phyloP scores from a whole-genome alignment of 2,888 invertebrate genomes.

The Dyspetes luteomarginatus region DNA sequence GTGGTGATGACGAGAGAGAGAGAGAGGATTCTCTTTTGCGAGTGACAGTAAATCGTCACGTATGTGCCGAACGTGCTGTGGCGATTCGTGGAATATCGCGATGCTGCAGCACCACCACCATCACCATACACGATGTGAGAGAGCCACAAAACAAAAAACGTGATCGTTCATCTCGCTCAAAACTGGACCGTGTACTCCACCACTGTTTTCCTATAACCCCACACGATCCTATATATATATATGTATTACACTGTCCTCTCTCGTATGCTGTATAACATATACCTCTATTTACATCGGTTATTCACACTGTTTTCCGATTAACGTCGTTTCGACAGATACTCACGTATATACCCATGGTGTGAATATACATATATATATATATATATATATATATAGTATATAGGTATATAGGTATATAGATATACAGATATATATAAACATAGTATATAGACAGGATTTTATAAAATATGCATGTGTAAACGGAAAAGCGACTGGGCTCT shows the following conservation, averaged over 20 bases:
- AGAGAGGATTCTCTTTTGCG: not conserved
- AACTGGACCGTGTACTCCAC: not conserved
- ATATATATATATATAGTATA: not conserved
- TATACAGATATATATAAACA: not conserved
- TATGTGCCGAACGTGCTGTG: constrained; percentile 42
- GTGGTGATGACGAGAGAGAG: constrained; percentile 5
- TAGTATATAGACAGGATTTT: constrained; percentile 2
- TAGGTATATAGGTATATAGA: not conserved
- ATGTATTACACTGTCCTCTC: not conserved
- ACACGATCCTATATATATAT: not conserved
- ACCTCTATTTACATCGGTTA: constrained; percentile 60
- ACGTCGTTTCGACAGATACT: constrained; percentile 55
- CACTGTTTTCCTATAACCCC: constrained; percentile 7
- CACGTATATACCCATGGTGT: constrained; percentile 2
- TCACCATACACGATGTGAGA: constrained; percentile 27
- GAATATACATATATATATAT: not conserved
- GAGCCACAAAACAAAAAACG: constrained; percentile 48
- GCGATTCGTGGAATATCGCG: constrained; percentile 50
- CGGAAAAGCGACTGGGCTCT: not conserved
- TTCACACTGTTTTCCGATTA: constrained; percentile 63
- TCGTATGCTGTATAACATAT: not conserved
- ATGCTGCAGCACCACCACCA: not conserved
- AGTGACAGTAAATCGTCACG: constrained; percentile 51
- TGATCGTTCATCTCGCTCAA: constrained; percentile 61
- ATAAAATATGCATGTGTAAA: constrained; percentile 42